Base-by-base conservation (phyloP, 2,888 invertebrate species). In the Drosophila prostipennis region DNA sequence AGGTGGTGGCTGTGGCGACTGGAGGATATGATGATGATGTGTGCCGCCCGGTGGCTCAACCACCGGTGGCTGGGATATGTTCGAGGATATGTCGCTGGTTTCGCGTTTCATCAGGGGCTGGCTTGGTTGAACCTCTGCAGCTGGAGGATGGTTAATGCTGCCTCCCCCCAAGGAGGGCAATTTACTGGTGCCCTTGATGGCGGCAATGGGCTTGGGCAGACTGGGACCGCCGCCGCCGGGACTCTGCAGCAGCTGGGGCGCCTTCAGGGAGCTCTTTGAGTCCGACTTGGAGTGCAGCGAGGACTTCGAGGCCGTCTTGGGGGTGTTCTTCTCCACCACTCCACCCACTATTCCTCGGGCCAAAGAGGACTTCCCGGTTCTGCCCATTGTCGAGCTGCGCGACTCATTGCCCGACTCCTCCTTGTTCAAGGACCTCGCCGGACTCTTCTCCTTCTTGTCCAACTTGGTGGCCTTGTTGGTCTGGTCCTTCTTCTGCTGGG, bases 131-230 rank as follows among this genome's bases (percentile, higher is more conserved):
- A 26, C n/a, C n/a, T 48, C 48, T 2, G 48, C 40, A 4, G 26
- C 19, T 2, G 57, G 19, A 23, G 64, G 16, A 48, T 19, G 60
- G n/a, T n/a, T n/a, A 45, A 11, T 29, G 4, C 6, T 0, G 7
- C 29, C n/a, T 6, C 29, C 93, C 80, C 90, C 93, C 93, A 76
- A 93, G 93, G 75, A 94, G 92, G 82, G 95, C 93, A 92, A 78
- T 92, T 97, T 97, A 72, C 95, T 95, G 26, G 96, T 97, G 74
- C 97, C 98, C 93, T 98, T 98, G 34, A 98, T 96, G 63, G 97
- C 96, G 8, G 97, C 97, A 45, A 97, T 97, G 2, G 98, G 98
- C 91, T 98, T 98, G 0, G 98, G 97, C 80, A 98, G 96, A 26
- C 26, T 26, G 26, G 26, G 26, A 16, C 96, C 96, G 6, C 96